Evolutionary conservation across 2,797 vertebrate genomes (phyloP).

Genomic region (Sebastiscus tertius): DNA sequence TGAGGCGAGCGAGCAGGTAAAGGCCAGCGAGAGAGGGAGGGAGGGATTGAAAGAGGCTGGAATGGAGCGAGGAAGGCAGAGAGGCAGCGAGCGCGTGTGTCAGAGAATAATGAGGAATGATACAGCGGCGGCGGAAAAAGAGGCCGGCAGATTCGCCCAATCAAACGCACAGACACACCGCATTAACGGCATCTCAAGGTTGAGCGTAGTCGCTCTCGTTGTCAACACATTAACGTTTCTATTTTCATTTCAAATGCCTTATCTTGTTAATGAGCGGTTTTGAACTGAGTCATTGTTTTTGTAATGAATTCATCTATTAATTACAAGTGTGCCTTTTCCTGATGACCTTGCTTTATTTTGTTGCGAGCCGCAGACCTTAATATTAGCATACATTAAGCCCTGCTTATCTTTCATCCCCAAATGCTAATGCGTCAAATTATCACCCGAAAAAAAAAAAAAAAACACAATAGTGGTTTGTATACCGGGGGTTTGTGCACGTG

Average conservation of each 20-base stretch:
- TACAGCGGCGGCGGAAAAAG: constrained; percentile 52
- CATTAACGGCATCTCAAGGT: constrained; percentile 45
- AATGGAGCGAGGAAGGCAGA: constrained; percentile 32
- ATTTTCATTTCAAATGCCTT: constrained; percentile 68
- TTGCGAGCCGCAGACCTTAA: constrained; percentile 69
- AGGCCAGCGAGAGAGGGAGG: constrained; percentile 67
- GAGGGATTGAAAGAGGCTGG: constrained; percentile 29
- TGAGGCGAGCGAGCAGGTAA: constrained; percentile 80
- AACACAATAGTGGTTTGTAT: constrained; percentile 33
- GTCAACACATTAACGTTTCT: constrained; percentile 60
- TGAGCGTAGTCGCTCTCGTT: constrained; percentile 38
- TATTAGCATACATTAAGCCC: constrained; percentile 80
- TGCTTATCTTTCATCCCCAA: constrained; percentile 77
- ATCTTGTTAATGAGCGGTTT: constrained; percentile 72
- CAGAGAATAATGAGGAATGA: constrained; percentile 79
- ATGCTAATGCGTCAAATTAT: constrained; percentile 77
- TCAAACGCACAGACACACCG: constrained; percentile 37
- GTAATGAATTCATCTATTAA: constrained; percentile 77
- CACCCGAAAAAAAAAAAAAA: constrained; percentile 21
- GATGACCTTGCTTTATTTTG: constrained; percentile 79
- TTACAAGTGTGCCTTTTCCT: constrained; percentile 64
- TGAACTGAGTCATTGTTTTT: constrained; percentile 75
- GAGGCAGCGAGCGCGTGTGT: constrained; percentile 55
- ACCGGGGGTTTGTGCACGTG: neutral
- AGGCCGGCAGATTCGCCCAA: constrained; percentile 52